These are phyloP conservation scores for Coendou prehensilis DNA, from an alignment of 2,797 vertebrate genomes.

Conservation along the genomic window DNA sequence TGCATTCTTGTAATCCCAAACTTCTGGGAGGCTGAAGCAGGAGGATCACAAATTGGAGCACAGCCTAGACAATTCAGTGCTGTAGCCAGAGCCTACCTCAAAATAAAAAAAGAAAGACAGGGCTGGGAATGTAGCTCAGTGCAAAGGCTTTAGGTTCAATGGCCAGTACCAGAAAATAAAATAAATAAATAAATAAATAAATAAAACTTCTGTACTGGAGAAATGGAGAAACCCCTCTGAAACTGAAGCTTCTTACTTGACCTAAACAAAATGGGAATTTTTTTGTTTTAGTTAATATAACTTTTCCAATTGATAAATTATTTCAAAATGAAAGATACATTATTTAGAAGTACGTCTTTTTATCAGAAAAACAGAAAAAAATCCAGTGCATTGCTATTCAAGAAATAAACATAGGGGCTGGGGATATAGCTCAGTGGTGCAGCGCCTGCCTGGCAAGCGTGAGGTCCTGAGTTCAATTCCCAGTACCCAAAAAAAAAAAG, in stretches of 20 bases:
- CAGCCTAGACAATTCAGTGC: neutral
- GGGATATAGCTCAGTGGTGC: no score
- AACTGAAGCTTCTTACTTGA: neutral
- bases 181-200: neutral
- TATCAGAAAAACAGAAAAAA: neutral
- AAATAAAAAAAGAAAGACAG: neutral
- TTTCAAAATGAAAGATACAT: conserved; percentile 21
- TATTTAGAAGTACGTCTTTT: neutral
- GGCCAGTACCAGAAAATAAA: neutral
- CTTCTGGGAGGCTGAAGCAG: neutral
- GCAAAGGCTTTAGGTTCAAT: neutral
- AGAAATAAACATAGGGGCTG: neutral
- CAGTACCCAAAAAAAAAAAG: no score
- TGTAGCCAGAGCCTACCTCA: neutral
- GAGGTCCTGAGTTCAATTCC: no score
- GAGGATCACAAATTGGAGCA: neutral
- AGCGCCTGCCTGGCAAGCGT: no score
- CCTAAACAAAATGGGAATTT: neutral
- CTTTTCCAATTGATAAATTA: neutral
- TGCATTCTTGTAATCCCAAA: neutral
- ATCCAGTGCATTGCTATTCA: neutral
- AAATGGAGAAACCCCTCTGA: neutral
- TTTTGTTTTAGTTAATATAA: neutral
- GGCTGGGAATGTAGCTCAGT: neutral
- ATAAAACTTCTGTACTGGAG: neutral